phyloP scores from a whole-genome alignment of 2,888 invertebrate genomes.

The Biston stratarius region DNA sequence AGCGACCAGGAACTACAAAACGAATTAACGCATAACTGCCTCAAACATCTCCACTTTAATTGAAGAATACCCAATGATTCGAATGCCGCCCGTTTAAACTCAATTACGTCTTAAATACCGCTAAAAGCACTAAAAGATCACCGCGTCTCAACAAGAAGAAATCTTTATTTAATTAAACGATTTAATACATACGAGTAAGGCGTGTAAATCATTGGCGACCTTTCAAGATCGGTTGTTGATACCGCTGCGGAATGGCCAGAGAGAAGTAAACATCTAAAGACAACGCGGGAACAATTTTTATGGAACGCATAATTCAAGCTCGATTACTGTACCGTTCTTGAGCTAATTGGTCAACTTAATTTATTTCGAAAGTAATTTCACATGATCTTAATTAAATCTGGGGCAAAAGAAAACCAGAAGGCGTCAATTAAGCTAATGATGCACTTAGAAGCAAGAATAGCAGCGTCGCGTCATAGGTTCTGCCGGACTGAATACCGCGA shows the following conservation, averaged over 20 bases:
- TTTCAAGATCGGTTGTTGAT: conserved; percentile 47
- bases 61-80: conserved; percentile 49
- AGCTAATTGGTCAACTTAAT: conserved; percentile 21
- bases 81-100: conserved; percentile 40
- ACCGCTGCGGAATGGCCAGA: conserved; percentile 9
- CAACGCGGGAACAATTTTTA: conserved; percentile 24
- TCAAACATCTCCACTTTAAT: conserved; percentile 50
- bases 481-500: conserved; percentile 54
- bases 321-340: conserved; percentile 3
- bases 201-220: conserved; percentile 53
- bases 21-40: conserved; percentile 46
- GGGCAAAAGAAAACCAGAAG: conserved; percentile 33
- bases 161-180: conserved; percentile 64
- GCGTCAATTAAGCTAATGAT: conserved; percentile 32
- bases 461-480: conserved; percentile 45
- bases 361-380: conserved; percentile 28
- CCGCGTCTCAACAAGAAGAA: conserved; percentile 50
- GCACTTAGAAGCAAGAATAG: conserved; percentile 47
- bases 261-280: conserved; percentile 18
- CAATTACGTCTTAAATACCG: conserved; percentile 49
- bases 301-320: conserved; percentile 14
- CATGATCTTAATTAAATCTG: conserved; percentile 32
- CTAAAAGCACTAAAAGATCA: conserved; percentile 37
- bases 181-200: conserved; percentile 54
- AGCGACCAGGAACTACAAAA: conserved; percentile 40